Conservation (phyloP, 2,797 vertebrate species). For the Malurus leucopterus region DNA sequence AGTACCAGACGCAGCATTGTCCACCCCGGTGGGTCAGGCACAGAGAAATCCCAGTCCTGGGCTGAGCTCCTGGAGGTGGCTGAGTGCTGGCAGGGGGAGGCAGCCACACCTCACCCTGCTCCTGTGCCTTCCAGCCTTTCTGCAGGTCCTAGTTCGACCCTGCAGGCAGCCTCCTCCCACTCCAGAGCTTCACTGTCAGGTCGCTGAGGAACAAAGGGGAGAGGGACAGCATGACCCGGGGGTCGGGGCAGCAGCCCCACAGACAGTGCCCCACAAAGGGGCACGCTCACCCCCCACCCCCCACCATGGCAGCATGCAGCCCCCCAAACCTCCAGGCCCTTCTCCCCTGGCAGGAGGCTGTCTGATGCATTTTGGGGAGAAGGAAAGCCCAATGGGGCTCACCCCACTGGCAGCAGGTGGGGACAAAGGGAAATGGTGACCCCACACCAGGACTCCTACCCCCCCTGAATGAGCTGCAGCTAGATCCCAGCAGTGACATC, state of each 20-base stretch:
- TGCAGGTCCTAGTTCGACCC: conserved; percentile 53
- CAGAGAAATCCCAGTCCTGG: background rate
- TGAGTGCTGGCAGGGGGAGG: background rate
- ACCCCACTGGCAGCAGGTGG: background rate
- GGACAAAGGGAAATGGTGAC: background rate
- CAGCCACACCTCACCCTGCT: background rate
- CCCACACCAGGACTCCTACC: background rate
- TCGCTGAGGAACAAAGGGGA: conserved; percentile 77
- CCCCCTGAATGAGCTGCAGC: background rate
- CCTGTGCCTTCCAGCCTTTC: background rate
- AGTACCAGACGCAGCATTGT: background rate
- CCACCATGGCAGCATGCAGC: conserved; percentile 36
- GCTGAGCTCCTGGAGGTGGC: background rate
- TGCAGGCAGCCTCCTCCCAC: conserved; percentile 59
- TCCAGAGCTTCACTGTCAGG: conserved; percentile 93
- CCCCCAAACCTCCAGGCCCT: background rate
- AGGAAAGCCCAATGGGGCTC: conserved; percentile 4
- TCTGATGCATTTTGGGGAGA: background rate
- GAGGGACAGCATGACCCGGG: conserved; percentile 3
- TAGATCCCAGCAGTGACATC: background rate
- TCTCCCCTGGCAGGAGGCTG: background rate
- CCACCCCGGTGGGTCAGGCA: background rate
- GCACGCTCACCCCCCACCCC: background rate
- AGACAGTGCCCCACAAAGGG: background rate
- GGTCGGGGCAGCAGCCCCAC: background rate